Base-by-base conservation (phyloP, 2,888 invertebrate genomes). In the Antheraea assamensis region DNA sequence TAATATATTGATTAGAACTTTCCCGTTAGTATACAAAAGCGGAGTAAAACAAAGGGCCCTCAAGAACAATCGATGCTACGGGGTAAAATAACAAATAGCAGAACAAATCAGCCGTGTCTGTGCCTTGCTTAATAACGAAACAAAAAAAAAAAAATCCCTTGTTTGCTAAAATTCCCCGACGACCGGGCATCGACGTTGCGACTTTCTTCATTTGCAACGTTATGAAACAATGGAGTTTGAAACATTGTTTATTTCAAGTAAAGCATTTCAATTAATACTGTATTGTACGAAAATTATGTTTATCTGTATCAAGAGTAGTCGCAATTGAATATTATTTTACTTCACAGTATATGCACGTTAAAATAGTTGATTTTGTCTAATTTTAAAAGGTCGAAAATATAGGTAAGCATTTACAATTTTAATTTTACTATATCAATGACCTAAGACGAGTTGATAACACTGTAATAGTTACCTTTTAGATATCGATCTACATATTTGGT, bases 21-120 rank as follows among this genome's bases (percentile, higher is more conserved):
- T 35, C 74, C 76, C 76, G 70, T 61, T 74, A 75, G 75, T 76
- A 70, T 61, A 74, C 75, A 74, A 71, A 75, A 71, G 76, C 75
- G 75, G 74, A 79, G 77, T 75, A 55, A 71, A 82, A 85, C 85
- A 84, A 82, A 80, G 79, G 81, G 75, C 77, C 58, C 78, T 80
- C 76, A 79, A 82, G 82, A 83, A 86, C 85, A 86, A 85, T 86
- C 79, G 82, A 77, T 79, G 82, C 81, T 81, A 78, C 75, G 75
- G 82, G 85, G 80, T 78, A 84, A 85, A 86, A 87, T 79, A 88
- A 89, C 87, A 88, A 87, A 87, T 82, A 82, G 81, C 85, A 81
- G 80, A 86, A 85, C 90, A 87, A 90, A 90, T 90, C 90, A 89
- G 84, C 82, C 87, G 86, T 84, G 82, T 81, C 81, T 80, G 76